Evolutionary conservation across 2,888 invertebrate genomes (phyloP).

Genomic region (Cyclophora punctaria): DNA sequence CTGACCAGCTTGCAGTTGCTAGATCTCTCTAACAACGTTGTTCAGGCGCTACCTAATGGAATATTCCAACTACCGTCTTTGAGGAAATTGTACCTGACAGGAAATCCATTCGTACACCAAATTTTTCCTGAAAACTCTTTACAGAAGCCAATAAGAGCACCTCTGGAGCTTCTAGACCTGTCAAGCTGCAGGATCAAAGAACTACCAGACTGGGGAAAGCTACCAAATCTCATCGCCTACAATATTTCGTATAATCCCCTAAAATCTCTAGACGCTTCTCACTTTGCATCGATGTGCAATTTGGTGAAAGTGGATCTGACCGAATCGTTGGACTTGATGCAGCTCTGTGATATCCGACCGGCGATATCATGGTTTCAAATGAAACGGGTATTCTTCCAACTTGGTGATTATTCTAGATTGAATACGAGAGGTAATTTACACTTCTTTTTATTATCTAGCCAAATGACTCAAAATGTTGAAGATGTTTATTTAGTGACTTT

Average conservation of each 20-base stretch:
- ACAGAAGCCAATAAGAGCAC: slow-evolving; percentile 73
- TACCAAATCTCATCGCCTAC: slow-evolving; percentile 74
- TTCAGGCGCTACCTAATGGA: slow-evolving; percentile 61
- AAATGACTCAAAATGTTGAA: background rate
- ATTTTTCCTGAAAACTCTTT: slow-evolving; percentile 47
- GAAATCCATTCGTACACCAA: slow-evolving; percentile 64
- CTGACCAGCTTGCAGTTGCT: slow-evolving; percentile 69
- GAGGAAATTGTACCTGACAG: slow-evolving; percentile 76
- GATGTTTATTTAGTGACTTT: background rate
- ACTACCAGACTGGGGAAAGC: slow-evolving; percentile 76
- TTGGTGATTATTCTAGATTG: slow-evolving; percentile 51
- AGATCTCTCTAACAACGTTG: slow-evolving; percentile 73
- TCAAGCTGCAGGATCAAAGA: slow-evolving; percentile 74
- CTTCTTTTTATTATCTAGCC: background rate
- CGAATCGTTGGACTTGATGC: slow-evolving; percentile 41
- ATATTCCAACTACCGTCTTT: slow-evolving; percentile 75
- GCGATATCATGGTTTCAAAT: slow-evolving; percentile 56
- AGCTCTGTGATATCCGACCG: slow-evolving; percentile 44
- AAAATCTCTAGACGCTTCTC: slow-evolving; percentile 52
- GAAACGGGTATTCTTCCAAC: slow-evolving; percentile 41
- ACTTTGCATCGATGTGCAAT: slow-evolving; percentile 78
- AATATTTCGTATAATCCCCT: slow-evolving; percentile 79
- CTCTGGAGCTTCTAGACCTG: slow-evolving; percentile 74
- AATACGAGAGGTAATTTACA: slow-evolving; percentile 47
- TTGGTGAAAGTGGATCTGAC: slow-evolving; percentile 73